Evolutionary conservation across 1,140 invertebrate species (phyloP), one percentile per base, ranked within the genome.

Genomic region (Drosophila leontia): DNA sequence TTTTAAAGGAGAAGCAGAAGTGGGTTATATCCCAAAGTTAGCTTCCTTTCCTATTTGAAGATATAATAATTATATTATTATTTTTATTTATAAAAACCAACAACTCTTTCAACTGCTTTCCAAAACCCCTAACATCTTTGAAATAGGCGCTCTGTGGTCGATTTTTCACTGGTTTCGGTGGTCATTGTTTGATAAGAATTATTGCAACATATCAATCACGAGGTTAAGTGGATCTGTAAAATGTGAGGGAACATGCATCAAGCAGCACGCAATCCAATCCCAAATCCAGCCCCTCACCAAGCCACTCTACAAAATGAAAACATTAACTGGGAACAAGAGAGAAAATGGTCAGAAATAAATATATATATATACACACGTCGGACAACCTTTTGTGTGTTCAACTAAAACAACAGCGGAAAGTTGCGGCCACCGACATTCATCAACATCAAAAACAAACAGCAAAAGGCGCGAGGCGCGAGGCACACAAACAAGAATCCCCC

Each of bases 181-280:
- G 45, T 67, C 76, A 83, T 88, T 88, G 86, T 92, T 87, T 90
- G 90, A 82, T 91, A 92, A 92, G 91, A 92, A 91, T 91, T 87
- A 92, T 92, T 92, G 91, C 91, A 91, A 90, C 70, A 78, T 77
- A 92, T 92, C 91, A 92, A 92, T 92, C 91, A 92, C 67, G 65
- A 75, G 63, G 78, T 78, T 91, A 92, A 92, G 90, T 92, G 90
- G 90, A 84, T 80, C 65, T 26, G 61, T 80, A 70, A 85, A 88
- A 87, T 87, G 80, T 87, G 84, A 87, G 67, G 78, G 85, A 65
- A 63, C 78, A 88, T 88, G 85, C 78, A 88, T 88, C 90, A 85
- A 91, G 72, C 78, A 82, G 63, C 83, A 87, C 87, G 82, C 79
- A 90, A 83, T 82, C 58, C 51, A 65, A 63, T 58, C 35, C 53